phyloP scores from a whole-genome alignment of 2,797 vertebrate species.

The Gephyroberyx darwinii region DNA sequence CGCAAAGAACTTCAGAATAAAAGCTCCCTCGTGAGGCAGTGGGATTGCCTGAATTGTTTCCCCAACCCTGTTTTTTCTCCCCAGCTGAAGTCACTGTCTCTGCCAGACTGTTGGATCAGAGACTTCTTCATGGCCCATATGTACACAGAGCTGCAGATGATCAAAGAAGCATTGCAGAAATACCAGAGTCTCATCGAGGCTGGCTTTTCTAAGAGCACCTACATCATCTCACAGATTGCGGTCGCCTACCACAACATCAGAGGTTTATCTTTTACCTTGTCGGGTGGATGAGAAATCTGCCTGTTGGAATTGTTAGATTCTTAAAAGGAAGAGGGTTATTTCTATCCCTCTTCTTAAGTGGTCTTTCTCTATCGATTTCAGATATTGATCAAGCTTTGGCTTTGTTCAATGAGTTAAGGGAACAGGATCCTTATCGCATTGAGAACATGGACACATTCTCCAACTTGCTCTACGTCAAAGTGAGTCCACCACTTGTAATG shows the following conservation, averaged over 20 bases:
- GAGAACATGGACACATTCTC: slow-evolving; percentile 99
- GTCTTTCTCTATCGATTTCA: slow-evolving; percentile 67
- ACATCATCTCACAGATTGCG: slow-evolving; percentile 98
- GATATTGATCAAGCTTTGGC: slow-evolving; percentile 98
- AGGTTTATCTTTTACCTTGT: slow-evolving; percentile 78
- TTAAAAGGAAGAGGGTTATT: background rate
- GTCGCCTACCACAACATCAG: slow-evolving; percentile 99
- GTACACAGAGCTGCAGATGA: slow-evolving; percentile 98
- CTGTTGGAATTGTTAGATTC: background rate
- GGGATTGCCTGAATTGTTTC: background rate
- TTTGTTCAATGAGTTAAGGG: slow-evolving; percentile 94
- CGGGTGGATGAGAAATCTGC: background rate
- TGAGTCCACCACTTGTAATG: slow-evolving; percentile 70
- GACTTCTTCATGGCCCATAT: slow-evolving; percentile 99
- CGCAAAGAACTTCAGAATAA: background rate
- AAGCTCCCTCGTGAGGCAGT: background rate
- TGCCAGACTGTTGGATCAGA: slow-evolving; percentile 97
- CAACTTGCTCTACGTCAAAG: slow-evolving; percentile 96
- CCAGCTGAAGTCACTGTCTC: slow-evolving; percentile 94
- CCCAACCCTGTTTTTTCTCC: background rate
- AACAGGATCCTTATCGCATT: slow-evolving; percentile 97
- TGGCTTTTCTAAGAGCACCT: slow-evolving; percentile 98
- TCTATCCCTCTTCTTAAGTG: background rate
- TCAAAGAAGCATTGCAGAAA: slow-evolving; percentile 97
- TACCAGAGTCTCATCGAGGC: slow-evolving; percentile 97